Conservation (phyloP, 2,797 vertebrate species). For the Hyperoplus lanceolatus region DNA sequence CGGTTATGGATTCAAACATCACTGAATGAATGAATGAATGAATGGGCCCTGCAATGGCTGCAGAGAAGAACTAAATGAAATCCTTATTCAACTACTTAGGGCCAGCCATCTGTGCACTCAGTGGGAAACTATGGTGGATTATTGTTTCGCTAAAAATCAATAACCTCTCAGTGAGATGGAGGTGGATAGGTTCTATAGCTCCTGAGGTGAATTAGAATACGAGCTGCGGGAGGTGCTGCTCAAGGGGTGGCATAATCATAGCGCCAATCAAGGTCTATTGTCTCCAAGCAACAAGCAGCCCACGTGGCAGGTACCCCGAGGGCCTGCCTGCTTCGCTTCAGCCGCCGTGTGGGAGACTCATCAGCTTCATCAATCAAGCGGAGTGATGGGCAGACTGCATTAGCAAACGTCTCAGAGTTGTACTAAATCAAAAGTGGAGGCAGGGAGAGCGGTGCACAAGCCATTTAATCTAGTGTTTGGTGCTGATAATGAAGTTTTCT, state of each 20-base stretch:
- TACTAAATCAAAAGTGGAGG: constrained; percentile 50
- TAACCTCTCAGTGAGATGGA: constrained; percentile 62
- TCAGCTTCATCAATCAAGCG: constrained; percentile 66
- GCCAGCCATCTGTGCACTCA: constrained; percentile 47
- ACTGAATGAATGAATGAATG: constrained; percentile 35
- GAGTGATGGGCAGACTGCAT: constrained; percentile 58
- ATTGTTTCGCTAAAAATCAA: constrained; percentile 62
- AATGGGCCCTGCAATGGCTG: constrained; percentile 6
- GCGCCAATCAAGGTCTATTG: constrained; percentile 31
- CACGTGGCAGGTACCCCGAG: constrained; percentile 21
- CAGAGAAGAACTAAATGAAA: constrained; percentile 44
- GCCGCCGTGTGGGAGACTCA: constrained; percentile 53
- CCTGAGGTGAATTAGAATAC: constrained; percentile 33
- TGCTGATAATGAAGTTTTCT: constrained; percentile 52
- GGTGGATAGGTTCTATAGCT: constrained; percentile 15
- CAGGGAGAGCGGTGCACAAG: constrained; percentile 3
- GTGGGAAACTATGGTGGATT: constrained; percentile 53
- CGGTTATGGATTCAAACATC: constrained; percentile 28
- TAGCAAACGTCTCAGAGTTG: constrained; percentile 52
- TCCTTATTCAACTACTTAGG: constrained; percentile 41
- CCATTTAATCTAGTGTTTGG: constrained; percentile 50
- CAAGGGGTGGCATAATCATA: constrained; percentile 44
- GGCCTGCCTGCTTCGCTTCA: constrained; percentile 47
- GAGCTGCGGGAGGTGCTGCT: constrained; percentile 43
- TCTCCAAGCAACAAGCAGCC: constrained; percentile 33